Percentiles rank a stretch among this genome's conserved stretches.
Conservation (phyloP, 1,140 invertebrate genomes). For the Brachionus calyciflorus region DNA sequence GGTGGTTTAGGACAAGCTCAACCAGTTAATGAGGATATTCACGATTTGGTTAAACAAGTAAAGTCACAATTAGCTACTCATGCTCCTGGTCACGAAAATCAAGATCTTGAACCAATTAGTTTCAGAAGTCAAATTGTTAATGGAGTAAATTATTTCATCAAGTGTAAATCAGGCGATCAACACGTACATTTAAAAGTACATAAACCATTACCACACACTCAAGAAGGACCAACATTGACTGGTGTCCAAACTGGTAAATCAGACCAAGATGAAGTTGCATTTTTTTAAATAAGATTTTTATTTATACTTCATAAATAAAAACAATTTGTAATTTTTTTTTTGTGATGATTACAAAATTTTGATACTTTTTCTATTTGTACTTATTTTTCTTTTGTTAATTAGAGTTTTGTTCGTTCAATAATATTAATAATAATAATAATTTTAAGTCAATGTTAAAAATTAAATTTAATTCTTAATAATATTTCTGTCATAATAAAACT, state of each 20-base stretch:
- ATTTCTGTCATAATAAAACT: too few relatives aligned
- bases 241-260: constrained; percentile 36
- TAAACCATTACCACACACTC: constrained; percentile 25
- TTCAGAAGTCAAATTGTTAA: constrained; percentile 36
- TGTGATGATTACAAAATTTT: too few relatives aligned
- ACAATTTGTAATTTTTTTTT: too few relatives aligned
- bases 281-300: constrained; percentile 21
- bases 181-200: constrained; percentile 43
- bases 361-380: too few relatives aligned
- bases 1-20: constrained; percentile 44
- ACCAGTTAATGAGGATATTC: constrained; percentile 30
- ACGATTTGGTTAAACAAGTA: constrained; percentile 15
- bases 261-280: constrained; percentile 26
- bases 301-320: too few relatives aligned
- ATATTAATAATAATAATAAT: too few relatives aligned
- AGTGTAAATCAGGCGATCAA: constrained; percentile 31
- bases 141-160: constrained; percentile 38
- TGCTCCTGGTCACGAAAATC: background rate
- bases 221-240: background rate
- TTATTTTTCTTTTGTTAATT: too few relatives aligned
- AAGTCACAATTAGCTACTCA: constrained; percentile 16
- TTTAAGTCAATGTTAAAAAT: too few relatives aligned
- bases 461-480: too few relatives aligned
- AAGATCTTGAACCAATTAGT: constrained; percentile 25
- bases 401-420: too few relatives aligned